Base-by-base conservation (phyloP, 2,888 invertebrate genomes). In the Acanthoscelides obtectus region DNA sequence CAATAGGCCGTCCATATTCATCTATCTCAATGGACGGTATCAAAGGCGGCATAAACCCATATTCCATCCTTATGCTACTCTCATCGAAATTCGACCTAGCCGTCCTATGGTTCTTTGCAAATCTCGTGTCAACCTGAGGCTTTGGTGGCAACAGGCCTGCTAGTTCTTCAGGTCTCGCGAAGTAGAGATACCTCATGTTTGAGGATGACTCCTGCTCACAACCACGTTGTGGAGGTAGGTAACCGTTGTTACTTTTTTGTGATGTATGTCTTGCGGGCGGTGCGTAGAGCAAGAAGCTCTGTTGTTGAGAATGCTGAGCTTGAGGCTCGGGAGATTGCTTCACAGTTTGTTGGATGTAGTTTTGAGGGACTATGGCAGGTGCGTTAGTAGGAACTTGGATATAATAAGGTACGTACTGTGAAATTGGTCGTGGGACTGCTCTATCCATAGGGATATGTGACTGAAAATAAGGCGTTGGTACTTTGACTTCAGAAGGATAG, bases 21-120 rank as follows among this genome's bases (percentile, higher is more conserved):
- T 94, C 93, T 12, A 94, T 91, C 82, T 94, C 93, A 3, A 92
- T 87, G 0, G 95, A 95, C 0, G 95, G 95, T 74, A 93, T 89
- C 78, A 95, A 83, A 0, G 94, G 95, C 0, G 95, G 94, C 79
- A 92, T 93, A 77, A 95, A 95, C 0, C 94, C 91, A 78, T 95
- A 95, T 77, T 95, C 95, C 80, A 95, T 89, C 79, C 92, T 90
- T 0, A 94, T 86, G 75, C 89, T 90, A 72, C 90, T 87, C 20
- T 91, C 91, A 45, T 91, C 91, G 22, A 90, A 87, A 71, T 86
- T 88, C 22, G 87, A 87, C n/a, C 85, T 81, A 0, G 84, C 83
- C 22, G 76, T 79, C 69, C 84, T 73, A 64, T 80, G 79, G 70
- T 78, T 81, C 22, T 76, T 74, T 2, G 72, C 72, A 64, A 67